These are phyloP conservation scores for Erethizon dorsatum DNA, from an alignment of 2,797 vertebrate species.

Conservation along the genomic window DNA sequence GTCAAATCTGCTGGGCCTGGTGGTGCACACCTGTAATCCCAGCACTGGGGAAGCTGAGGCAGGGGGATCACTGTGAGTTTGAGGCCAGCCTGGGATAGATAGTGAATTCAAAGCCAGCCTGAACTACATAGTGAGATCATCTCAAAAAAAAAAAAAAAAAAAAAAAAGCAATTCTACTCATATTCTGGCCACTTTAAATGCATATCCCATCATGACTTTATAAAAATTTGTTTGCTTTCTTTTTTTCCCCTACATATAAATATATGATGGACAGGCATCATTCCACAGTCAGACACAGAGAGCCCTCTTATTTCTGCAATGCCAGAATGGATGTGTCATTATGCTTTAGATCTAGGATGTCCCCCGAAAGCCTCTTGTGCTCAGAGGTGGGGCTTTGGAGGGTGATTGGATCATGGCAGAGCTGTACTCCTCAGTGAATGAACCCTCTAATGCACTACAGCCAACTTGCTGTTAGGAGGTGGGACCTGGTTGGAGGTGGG, in stretches of 20 bases:
- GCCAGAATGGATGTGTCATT: background rate
- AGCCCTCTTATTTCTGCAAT: background rate
- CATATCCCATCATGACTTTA: background rate
- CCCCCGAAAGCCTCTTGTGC: background rate
- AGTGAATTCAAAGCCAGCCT: background rate
- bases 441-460: accelerated
- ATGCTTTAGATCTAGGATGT: background rate
- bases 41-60: background rate
- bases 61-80: background rate
- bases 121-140: background rate
- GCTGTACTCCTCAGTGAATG: background rate
- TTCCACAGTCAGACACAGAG: background rate
- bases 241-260: background rate
- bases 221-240: background rate
- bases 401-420: background rate
- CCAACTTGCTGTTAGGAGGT: background rate
- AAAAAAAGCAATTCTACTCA: background rate
- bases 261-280: background rate
- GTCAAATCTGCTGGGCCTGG: background rate
- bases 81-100: background rate
- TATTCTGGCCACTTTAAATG: background rate
- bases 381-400: background rate
- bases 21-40: background rate
- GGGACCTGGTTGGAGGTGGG: background rate
- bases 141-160: background rate